Conservation (phyloP, 2,113 vertebrate species). For the Rhinolophus sinicus region DNA sequence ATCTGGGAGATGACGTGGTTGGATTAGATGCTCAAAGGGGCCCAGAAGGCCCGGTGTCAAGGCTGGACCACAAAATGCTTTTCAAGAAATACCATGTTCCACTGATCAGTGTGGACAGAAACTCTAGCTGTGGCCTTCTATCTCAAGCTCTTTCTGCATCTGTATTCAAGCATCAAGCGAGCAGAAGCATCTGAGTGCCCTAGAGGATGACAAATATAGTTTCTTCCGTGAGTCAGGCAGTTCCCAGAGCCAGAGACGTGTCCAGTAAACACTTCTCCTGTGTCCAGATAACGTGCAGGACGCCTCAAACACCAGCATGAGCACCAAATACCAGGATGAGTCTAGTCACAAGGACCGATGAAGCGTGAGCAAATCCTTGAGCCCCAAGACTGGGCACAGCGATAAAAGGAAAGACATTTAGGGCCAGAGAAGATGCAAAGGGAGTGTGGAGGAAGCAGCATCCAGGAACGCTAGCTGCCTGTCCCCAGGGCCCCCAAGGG, state of each 20-base stretch:
- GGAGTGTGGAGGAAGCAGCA: background rate
- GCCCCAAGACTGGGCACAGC: background rate
- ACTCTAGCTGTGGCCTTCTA: background rate
- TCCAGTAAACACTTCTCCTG: background rate
- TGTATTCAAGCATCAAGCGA: background rate
- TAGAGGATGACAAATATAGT: background rate
- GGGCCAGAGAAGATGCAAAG: background rate
- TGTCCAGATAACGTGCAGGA: background rate
- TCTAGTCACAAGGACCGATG: background rate
- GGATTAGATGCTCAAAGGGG: background rate
- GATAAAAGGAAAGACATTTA: background rate
- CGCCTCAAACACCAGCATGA: background rate
- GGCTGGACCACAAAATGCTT: background rate
- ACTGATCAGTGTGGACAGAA: background rate
- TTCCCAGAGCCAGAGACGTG: background rate
- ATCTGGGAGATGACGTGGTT: background rate
- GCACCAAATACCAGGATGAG: background rate
- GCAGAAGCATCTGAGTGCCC: background rate
- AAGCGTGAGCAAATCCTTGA: background rate
- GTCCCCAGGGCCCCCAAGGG: background rate
- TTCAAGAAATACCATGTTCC: background rate
- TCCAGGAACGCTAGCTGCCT: background rate
- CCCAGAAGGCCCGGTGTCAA: background rate
- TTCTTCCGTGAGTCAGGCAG: background rate
- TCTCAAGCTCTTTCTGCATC: background rate